Evolutionary conservation across 2,888 invertebrate genomes (phyloP).

Genomic region (Drosophila anceps): DNA sequence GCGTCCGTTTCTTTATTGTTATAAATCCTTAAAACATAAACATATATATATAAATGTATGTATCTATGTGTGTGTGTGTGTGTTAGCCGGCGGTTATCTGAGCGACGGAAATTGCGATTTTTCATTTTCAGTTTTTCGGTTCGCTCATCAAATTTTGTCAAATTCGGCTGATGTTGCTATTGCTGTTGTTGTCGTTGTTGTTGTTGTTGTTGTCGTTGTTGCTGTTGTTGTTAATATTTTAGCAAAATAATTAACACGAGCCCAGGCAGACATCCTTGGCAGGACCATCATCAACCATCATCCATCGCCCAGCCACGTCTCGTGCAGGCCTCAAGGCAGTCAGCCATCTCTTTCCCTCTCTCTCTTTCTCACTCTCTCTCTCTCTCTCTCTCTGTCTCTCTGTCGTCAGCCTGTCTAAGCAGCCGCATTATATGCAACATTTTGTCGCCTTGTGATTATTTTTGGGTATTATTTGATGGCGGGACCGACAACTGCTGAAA

Average conservation of each 20-base stretch:
- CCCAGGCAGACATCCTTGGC: constrained; percentile 31
- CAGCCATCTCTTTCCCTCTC: background rate
- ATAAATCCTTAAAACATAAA: constrained; percentile 38
- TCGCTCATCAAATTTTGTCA: constrained; percentile 76
- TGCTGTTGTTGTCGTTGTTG: constrained; percentile 55
- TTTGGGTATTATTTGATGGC: constrained; percentile 60
- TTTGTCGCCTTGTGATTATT: constrained; percentile 77
- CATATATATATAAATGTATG: constrained; percentile 22
- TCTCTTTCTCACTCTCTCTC: background rate
- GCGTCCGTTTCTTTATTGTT: constrained; percentile 58
- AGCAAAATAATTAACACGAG: constrained; percentile 77
- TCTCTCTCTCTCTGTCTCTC: background rate
- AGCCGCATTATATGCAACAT: constrained; percentile 76
- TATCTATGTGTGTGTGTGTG: constrained; percentile 37
- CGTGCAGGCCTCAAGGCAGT: constrained; percentile 48
- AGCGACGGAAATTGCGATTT: constrained; percentile 77
- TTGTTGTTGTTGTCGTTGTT: too few species aligned
- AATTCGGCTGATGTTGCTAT: constrained; percentile 56
- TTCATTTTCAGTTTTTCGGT: constrained; percentile 71
- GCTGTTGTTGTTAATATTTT: constrained; percentile 61
- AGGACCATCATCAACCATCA: constrained; percentile 32
- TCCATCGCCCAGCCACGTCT: constrained; percentile 28
- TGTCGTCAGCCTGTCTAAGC: constrained; percentile 39
- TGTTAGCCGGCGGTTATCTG: constrained; percentile 71
- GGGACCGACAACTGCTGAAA: constrained; percentile 47